Base-by-base conservation (phyloP, 2,888 invertebrate genomes). In the Drosophila bunnanda region DNA sequence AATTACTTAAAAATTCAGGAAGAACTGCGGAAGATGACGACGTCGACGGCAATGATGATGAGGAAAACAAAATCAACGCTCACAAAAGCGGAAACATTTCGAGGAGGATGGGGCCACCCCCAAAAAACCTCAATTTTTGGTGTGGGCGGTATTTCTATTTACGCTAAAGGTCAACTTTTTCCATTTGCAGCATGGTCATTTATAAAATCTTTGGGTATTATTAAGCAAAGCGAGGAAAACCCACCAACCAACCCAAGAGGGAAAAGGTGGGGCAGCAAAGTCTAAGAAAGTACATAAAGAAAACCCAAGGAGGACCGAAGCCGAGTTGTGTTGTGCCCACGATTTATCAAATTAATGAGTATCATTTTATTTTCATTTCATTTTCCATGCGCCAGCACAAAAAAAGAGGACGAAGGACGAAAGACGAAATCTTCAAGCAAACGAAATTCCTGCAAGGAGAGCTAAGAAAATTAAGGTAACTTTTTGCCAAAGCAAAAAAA, bases 311-410 rank as follows among this genome's bases (percentile, higher is more conserved):
- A 67, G 65, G 71, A 41, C 72, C 60, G 38, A 71, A 59, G 34
- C 59, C 72, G 68, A 75, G 69, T 53, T 56, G 41, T 58, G 75
- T 66, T 79, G 67, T 74, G 70, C 60, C 79, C 83, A 83, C 91
- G 91, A 90, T 91, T 91, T 91, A 90, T 90, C 91, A 90, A 91
- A 90, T 90, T 91, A 90, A 90, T 90, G 91, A 89, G 91, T 90
- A 89, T 90, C 90, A 89, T 90, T 90, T 82, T 90, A 87, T 90
- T 90, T 91, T 90, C 90, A 89, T 90, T 89, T 83, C 77, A 79
- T 85, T 80, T 85, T 84, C 87, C 81, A 75, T 77, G 89, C 79
- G 71, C 73, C 72, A 70, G 62, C 78, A 75, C 46, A 61, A 50
- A 76, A 53, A 25, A 46, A 44, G 25, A 25, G 43, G 43, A 43